phyloP scores from a whole-genome alignment of 2,797 vertebrate species.

The Poecilia velifera region DNA sequence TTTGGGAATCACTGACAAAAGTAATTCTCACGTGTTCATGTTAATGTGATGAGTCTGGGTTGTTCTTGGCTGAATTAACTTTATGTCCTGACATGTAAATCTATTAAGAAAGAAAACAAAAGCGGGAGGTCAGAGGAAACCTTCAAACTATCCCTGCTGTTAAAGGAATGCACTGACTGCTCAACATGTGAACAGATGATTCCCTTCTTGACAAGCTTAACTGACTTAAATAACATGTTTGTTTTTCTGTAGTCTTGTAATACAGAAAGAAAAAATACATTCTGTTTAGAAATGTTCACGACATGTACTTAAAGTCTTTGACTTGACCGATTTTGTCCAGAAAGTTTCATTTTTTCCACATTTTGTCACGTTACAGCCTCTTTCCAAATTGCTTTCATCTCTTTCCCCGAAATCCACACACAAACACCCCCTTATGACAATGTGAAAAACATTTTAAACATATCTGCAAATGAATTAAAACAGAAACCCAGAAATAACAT shows the following conservation, averaged over 20 bases:
- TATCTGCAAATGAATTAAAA: background rate
- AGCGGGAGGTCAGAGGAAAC: slow-evolving; percentile 3
- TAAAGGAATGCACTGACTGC: background rate
- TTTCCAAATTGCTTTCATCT: background rate
- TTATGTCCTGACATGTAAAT: background rate
- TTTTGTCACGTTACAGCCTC: background rate
- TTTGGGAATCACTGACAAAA: slow-evolving; percentile 35
- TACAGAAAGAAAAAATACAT: too few relatives aligned
- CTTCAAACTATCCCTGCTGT: background rate
- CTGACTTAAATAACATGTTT: background rate
- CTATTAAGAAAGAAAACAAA: background rate
- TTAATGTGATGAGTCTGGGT: slow-evolving; percentile 21
- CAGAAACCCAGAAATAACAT: background rate
- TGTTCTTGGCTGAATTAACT: background rate
- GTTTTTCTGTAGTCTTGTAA: background rate
- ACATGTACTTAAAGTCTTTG: background rate
- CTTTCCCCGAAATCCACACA: background rate
- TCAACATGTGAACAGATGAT: background rate
- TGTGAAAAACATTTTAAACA: background rate
- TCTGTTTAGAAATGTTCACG: too few relatives aligned
- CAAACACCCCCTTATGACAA: background rate
- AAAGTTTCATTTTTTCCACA: background rate
- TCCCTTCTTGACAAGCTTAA: background rate
- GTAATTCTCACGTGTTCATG: background rate
- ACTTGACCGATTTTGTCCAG: background rate